phyloP scores from a whole-genome alignment of 2,888 invertebrate species.

The Nebria salina region DNA sequence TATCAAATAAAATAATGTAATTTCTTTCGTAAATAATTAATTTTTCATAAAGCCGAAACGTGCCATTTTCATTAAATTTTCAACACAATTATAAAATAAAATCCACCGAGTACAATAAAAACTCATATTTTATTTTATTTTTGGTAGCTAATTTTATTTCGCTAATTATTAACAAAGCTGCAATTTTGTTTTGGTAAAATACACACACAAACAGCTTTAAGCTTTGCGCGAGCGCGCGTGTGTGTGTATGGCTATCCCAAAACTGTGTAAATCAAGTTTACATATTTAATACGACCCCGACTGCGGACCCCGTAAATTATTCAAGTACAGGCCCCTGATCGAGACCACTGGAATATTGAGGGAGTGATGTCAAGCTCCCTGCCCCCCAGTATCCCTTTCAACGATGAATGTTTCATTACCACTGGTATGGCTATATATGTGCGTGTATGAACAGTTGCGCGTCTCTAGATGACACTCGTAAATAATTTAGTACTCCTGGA shows the following conservation, averaged over 20 bases:
- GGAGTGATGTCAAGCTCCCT: background rate
- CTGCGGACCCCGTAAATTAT: constrained; percentile 35
- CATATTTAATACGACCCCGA: constrained; percentile 48
- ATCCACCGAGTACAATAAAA: background rate
- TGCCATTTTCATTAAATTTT: background rate
- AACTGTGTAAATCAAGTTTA: constrained; percentile 55
- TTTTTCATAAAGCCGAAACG: background rate
- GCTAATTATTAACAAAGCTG: background rate
- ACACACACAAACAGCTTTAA: background rate
- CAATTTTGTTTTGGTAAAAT: background rate
- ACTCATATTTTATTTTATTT: background rate
- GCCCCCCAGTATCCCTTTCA: background rate
- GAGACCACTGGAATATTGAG: constrained; percentile 44
- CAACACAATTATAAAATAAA: background rate
- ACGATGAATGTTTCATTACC: constrained; percentile 32
- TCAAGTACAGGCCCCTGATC: constrained; percentile 33
- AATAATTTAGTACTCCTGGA: constrained; percentile 2
- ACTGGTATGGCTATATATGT: constrained; percentile 26
- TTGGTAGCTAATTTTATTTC: background rate
- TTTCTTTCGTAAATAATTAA: background rate
- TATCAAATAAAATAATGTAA: no score
- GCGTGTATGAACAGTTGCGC: constrained; percentile 27
- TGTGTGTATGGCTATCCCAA: constrained; percentile 12
- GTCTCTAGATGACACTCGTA: constrained; percentile 31
- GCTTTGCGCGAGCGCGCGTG: background rate